A percentile compares a stretch with the other conserved stretches of the same genome.
phyloP scores from a whole-genome alignment of 1,140 invertebrate genomes.

The Lamellibrachia luymesi region DNA sequence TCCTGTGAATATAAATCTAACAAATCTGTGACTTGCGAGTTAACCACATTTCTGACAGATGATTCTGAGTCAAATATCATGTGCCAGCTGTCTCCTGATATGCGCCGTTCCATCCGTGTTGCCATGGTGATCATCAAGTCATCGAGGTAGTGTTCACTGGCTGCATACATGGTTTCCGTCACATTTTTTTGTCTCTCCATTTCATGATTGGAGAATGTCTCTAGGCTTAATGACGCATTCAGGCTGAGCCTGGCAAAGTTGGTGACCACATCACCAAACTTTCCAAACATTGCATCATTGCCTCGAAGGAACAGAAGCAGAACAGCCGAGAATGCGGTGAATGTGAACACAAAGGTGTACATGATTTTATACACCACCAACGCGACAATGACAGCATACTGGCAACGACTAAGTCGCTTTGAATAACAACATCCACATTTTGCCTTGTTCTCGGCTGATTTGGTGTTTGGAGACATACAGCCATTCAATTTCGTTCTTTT shows the following conservation, averaged over 20 bases:
- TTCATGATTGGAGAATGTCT: background rate
- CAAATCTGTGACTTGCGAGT: background rate
- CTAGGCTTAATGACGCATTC: background rate
- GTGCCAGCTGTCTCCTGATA: background rate
- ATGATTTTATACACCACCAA: constrained; percentile 1
- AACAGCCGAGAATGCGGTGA: constrained; percentile 6
- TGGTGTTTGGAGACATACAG: background rate
- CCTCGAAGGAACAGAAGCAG: constrained; percentile 8
- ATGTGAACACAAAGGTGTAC: constrained; percentile 17
- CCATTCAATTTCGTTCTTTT: background rate
- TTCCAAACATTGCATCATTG: background rate
- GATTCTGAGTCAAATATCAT: background rate
- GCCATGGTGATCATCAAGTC: background rate
- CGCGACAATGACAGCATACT: background rate
- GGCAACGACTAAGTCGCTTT: too few relatives aligned
- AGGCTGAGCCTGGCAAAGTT: background rate
- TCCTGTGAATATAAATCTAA: background rate
- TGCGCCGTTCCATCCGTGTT: background rate
- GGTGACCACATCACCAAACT: background rate
- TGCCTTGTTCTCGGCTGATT: background rate
- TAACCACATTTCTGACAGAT: background rate
- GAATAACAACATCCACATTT: background rate
- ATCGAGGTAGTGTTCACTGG: constrained; percentile 14
- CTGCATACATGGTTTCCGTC: constrained; percentile 6
- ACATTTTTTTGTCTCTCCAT: background rate